phyloP scores from a whole-genome alignment of 2,888 invertebrate genomes.

The Drosophila pegasa region DNA sequence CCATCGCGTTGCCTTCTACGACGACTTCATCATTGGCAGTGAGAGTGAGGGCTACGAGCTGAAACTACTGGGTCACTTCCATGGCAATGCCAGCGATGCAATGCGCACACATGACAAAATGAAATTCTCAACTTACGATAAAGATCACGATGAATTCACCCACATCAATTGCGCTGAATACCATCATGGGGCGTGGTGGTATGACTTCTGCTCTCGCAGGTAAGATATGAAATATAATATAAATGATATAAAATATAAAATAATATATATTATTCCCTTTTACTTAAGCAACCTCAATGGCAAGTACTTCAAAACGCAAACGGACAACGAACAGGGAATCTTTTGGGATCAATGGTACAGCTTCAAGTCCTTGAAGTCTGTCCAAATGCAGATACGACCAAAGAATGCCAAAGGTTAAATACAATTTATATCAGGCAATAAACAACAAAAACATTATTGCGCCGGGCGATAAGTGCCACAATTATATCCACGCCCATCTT shows the following conservation, averaged over 20 bases:
- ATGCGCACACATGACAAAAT: constrained; percentile 87
- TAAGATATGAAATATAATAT: too few species aligned
- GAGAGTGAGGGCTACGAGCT: constrained; percentile 88
- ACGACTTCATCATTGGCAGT: constrained; percentile 88
- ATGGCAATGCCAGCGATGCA: constrained; percentile 89
- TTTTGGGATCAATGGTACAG: constrained; percentile 90
- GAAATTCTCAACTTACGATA: constrained; percentile 89
- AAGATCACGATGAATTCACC: constrained; percentile 88
- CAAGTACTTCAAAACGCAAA: constrained; percentile 78
- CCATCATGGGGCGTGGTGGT: constrained; percentile 91
- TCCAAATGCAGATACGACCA: constrained; percentile 88
- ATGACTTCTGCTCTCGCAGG: constrained; percentile 89
- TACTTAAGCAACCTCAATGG: constrained; percentile 90
- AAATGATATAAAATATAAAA: too few species aligned
- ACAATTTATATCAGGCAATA: background rate
- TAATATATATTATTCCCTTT: background rate
- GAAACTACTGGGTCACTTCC: constrained; percentile 88
- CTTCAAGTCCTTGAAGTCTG: constrained; percentile 86
- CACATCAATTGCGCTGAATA: constrained; percentile 88
- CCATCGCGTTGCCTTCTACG: constrained; percentile 87
- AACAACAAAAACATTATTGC: background rate
- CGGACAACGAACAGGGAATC: constrained; percentile 85
- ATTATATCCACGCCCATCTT: constrained; percentile 3
- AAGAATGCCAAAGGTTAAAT: constrained; percentile 37
- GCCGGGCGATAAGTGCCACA: constrained; percentile 2